Conservation (phyloP, 2,113 vertebrate species). For the Rana temporaria region DNA sequence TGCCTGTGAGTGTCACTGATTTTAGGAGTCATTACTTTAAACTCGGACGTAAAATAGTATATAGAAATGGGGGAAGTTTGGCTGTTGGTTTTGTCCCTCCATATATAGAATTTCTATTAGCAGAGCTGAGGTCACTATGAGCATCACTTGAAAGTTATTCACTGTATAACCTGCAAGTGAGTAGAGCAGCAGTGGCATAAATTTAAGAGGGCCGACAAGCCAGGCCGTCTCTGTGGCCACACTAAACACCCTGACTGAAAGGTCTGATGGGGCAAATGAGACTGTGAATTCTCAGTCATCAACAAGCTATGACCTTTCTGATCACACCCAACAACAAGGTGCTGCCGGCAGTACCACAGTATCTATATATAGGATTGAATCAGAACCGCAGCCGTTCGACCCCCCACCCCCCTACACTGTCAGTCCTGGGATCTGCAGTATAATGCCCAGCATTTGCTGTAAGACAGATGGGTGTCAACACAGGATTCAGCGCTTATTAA, state of each 20-base stretch:
- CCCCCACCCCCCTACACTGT: too few relatives aligned
- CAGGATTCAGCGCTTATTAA: too few relatives aligned
- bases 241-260: conserved; percentile 24
- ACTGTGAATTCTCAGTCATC: conserved; percentile 41
- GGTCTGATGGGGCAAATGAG: conserved; percentile 28
- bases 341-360: not conserved
- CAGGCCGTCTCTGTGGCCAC: not conserved
- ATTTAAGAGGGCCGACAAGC: not conserved
- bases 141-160: not conserved
- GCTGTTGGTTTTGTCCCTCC: not conserved
- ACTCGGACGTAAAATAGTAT: too few relatives aligned
- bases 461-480: too few relatives aligned
- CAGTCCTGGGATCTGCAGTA: too few relatives aligned
- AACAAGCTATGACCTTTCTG: conserved; percentile 60
- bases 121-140: conserved; percentile 5
- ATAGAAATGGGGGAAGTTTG: not conserved
- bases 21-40: too few relatives aligned
- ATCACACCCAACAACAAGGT: conserved; percentile 19
- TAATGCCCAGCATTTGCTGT: too few relatives aligned
- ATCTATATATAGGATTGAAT: conserved; percentile 7
- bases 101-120: conserved; percentile 2
- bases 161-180: not conserved
- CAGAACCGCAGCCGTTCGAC: not conserved
- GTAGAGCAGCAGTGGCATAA: not conserved
- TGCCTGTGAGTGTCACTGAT: too few relatives aligned